Evolutionary conservation across 2,797 vertebrate species (phyloP).

Genomic region (Oreortyx pictus): DNA sequence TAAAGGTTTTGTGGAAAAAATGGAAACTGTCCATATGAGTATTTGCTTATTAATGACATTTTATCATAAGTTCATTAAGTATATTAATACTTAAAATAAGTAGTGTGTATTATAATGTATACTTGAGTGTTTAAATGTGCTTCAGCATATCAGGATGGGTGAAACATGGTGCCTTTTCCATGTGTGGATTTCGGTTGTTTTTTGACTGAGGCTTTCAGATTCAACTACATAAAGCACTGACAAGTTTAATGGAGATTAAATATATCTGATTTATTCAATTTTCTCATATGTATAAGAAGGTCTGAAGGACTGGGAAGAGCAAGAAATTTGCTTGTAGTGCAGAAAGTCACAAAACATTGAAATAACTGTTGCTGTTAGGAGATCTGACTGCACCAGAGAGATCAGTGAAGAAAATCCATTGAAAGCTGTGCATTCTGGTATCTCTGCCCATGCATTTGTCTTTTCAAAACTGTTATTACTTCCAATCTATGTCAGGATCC

Average conservation of each 20-base stretch:
- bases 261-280: slow-evolving; percentile 46
- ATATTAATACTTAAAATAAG: neutral
- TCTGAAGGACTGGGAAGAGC: slow-evolving; percentile 1
- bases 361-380: neutral
- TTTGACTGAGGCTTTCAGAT: neutral
- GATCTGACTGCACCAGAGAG: neutral
- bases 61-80: neutral
- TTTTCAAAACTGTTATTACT: neutral
- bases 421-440: neutral
- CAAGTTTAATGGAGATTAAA: slow-evolving; percentile 15
- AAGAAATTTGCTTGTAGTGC: neutral
- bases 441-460: neutral
- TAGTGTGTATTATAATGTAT: neutral
- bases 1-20: slow-evolving; percentile 47
- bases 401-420: neutral
- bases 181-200: neutral
- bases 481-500: neutral
- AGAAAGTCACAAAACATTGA: neutral
- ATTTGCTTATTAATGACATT: neutral
- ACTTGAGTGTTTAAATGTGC: neutral
- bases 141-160: neutral
- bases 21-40: neutral
- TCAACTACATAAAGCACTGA: neutral
- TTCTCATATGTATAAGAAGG: neutral
- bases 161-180: neutral